A percentile compares a stretch with the other conserved stretches of the same genome.
phyloP scores from a whole-genome alignment of 1,140 invertebrate species.

The Schlechtendalia chinensis region DNA sequence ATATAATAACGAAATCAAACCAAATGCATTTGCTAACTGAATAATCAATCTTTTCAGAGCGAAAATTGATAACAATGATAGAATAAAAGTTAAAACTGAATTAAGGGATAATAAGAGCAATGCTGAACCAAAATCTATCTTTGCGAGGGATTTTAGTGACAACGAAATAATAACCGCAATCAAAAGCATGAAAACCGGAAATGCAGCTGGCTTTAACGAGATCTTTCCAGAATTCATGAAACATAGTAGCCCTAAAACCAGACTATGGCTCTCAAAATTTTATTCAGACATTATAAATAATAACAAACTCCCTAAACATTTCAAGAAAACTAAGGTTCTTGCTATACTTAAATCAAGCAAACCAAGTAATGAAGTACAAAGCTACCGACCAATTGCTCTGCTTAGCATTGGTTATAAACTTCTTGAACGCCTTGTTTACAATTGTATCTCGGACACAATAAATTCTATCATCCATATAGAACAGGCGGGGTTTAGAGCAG shows the following conservation, averaged over 20 bases:
- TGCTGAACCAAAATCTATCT: slow-evolving; percentile 9
- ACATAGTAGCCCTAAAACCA: neutral
- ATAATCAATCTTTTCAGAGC: no score
- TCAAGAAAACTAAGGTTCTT: slow-evolving; percentile 9
- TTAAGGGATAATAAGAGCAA: neutral
- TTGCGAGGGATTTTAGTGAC: slow-evolving; percentile 5
- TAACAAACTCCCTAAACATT: neutral
- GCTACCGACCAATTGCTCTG: no score
- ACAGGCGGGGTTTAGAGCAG: no score
- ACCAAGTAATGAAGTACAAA: no score
- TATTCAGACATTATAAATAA: neutral
- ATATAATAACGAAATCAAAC: slow-evolving; percentile 2
- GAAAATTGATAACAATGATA: no score
- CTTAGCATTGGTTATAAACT: no score
- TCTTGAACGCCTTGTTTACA: no score
- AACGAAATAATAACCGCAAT: neutral
- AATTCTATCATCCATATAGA: no score
- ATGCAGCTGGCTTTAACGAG: neutral
- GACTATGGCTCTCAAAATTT: neutral
- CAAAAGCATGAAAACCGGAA: neutral
- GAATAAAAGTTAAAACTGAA: no score
- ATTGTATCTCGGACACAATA: no score
- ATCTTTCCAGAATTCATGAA: neutral
- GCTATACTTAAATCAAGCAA: slow-evolving; percentile 15
- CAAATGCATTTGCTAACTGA: slow-evolving; percentile 16